Base-by-base conservation (phyloP, 2,888 invertebrate genomes). In the Cosmia trapezina region DNA sequence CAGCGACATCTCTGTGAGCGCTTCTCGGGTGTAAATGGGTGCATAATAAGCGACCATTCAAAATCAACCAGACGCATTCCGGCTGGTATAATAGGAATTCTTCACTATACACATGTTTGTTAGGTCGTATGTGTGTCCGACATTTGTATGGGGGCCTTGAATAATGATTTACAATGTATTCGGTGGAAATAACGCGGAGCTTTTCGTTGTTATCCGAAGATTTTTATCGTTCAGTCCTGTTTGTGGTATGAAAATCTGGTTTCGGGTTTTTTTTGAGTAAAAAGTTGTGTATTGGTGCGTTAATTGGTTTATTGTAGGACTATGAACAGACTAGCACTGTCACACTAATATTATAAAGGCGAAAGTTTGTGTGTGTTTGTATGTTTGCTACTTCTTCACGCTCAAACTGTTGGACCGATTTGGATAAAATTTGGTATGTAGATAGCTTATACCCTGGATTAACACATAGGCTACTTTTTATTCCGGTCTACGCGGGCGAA, bases 31-130 rank as follows among this genome's bases (percentile, higher is more conserved):
- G 96, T 96, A 96, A 96, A 96, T 96, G 95, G 96, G 93, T 95
- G 96, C 96, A 96, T 96, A 96, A 95, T 96, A 95, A 96, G 95
- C 89, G 91, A 86, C 93, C 95, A 95, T 96, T 95, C 95, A 96
- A 96, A 95, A 96, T 95, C 95, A 95, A 91, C 86, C 90, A 88
- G 93, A 93, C 90, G 89, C 94, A 95, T 95, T 95, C 95, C 94
- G 86, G 74, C 86, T 88, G 81, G 91, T 94, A 95, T 95, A 95
- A 95, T 95, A 94, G 94, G 94, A 91, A 94, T 93, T 91, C 93
- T 90, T 88, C 86, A 89, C 89, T 89, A 92, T 94, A 95, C 95
- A 95, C 95, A 92, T 95, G 95, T 95, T 93, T 90, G 92, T 89
- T 88, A 87, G 91, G 89, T 86, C 84, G 89, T 89, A 89, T 89